These are phyloP conservation scores for Uropetala carovei DNA, from an alignment of 2,888 invertebrate species.

Conservation along the genomic window DNA sequence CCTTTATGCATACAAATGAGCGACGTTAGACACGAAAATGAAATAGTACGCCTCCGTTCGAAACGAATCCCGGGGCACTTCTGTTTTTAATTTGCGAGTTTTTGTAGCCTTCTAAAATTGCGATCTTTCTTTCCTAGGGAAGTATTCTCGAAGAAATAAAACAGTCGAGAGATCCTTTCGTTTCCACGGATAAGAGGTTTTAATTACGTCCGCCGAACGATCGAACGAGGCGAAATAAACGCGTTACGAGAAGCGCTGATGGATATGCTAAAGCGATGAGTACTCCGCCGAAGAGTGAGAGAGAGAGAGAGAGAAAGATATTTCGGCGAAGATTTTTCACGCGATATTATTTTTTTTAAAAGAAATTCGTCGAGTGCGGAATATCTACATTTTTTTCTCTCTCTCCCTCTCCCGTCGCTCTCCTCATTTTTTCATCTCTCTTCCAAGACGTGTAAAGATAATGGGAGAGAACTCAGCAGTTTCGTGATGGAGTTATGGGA, in stretches of 20 bases:
- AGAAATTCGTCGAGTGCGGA: background rate
- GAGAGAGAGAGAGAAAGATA: too few relatives aligned
- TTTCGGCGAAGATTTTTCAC: background rate
- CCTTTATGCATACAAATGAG: background rate
- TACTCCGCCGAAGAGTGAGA: background rate
- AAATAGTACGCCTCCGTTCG: background rate
- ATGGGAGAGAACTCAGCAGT: slow-evolving; percentile 8
- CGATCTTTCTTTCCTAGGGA: background rate
- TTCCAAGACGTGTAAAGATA: background rate
- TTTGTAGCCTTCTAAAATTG: background rate
- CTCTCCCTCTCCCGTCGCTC: too few relatives aligned
- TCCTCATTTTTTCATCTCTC: background rate
- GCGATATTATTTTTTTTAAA: background rate
- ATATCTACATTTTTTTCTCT: background rate
- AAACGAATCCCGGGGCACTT: background rate
- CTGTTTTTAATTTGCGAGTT: background rate
- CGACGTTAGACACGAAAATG: background rate
- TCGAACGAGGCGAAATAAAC: background rate
- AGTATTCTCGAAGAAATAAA: background rate
- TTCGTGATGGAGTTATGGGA: slow-evolving; percentile 12
- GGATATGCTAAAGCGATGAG: background rate
- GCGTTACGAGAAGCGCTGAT: background rate
- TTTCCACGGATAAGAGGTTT: background rate
- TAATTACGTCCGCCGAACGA: background rate
- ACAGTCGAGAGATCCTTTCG: background rate